Evolutionary conservation across 2,888 invertebrate species (phyloP).

Genomic region (Tipula vernalis): DNA sequence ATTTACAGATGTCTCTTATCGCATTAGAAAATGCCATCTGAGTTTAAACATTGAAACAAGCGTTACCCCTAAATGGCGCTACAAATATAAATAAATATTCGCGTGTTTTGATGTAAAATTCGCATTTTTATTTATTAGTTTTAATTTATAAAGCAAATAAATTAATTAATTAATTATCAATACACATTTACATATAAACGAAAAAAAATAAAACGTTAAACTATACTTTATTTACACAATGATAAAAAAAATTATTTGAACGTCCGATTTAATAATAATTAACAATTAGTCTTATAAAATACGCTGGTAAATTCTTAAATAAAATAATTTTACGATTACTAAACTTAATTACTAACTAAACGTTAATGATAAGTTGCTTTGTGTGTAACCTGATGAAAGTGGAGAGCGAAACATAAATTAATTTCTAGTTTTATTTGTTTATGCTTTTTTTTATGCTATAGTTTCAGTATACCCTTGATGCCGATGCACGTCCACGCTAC

Average conservation of each 20-base stretch:
- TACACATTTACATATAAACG: not conserved
- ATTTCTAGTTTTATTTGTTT: not conserved
- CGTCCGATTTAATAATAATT: not conserved
- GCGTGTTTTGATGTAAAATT: not conserved
- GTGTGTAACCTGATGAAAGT: not conserved
- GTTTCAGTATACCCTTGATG: slow-evolving; percentile 7
- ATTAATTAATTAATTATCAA: not conserved
- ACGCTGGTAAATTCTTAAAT: not conserved
- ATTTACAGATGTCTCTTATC: no score
- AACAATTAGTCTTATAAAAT: not conserved
- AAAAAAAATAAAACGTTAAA: not conserved
- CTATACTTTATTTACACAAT: not conserved
- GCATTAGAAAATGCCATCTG: not conserved
- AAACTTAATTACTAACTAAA: not conserved
- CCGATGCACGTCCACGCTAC: not conserved
- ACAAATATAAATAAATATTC: not conserved
- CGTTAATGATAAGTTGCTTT: not conserved
- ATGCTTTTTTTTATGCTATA: no score
- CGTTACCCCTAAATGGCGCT: not conserved
- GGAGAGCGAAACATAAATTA: not conserved
- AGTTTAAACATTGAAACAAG: not conserved
- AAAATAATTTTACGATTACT: not conserved
- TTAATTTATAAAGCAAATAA: not conserved
- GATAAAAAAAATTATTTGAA: not conserved
- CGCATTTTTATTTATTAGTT: not conserved